Evolutionary conservation across 2,113 vertebrate species (phyloP), one percentile per base, ranked within the genome.

Genomic region (Trematocara variabile): DNA sequence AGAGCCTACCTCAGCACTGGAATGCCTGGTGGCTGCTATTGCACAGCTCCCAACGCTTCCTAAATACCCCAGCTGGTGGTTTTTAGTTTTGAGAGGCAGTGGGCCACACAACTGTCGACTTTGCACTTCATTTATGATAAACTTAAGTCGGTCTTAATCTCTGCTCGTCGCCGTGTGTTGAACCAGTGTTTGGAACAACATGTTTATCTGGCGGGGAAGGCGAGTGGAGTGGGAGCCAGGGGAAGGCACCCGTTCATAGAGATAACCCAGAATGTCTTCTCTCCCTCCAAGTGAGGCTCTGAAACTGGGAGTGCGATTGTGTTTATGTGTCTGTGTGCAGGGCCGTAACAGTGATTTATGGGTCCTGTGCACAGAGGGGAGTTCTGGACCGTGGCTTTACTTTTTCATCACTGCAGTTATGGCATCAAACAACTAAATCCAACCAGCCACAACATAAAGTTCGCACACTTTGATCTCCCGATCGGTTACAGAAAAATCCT

Each of bases 61-160:
- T 86, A 92, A 94, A 93, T 88, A 91, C 79, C 89, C 83, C 90
- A 89, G 93, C 86, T 91, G 93, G 87, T 88, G 89, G 88, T 83
- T 89, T 75, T 91, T 88, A 88, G 86, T 78, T 88, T 88, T 78
- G 83, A 90, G 88, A 94, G 88, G 90, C 90, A 85, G 91, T 89
- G 91, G 89, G 90, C 91, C 92, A 92, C 89, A 87, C 90, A 90
- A 89, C 89, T 92, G 94, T 94, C 92, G 88, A 94, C 95, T 93
- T 94, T 90, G 93, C 94, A 93, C 92, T 91, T 92, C 93, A 91
- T 91, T 94, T 93, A 87, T 94, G 93, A 94, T 94, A 92, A 92
- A 92, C 90, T 92, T 94, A 94, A 95, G 89, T 92, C 92, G 28
- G 82, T 82, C 75, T 92, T 94, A 95, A 94, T 94, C 94, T 94